Conservation (phyloP, 2,113 vertebrate species). For the Lophotis ruficrista region DNA sequence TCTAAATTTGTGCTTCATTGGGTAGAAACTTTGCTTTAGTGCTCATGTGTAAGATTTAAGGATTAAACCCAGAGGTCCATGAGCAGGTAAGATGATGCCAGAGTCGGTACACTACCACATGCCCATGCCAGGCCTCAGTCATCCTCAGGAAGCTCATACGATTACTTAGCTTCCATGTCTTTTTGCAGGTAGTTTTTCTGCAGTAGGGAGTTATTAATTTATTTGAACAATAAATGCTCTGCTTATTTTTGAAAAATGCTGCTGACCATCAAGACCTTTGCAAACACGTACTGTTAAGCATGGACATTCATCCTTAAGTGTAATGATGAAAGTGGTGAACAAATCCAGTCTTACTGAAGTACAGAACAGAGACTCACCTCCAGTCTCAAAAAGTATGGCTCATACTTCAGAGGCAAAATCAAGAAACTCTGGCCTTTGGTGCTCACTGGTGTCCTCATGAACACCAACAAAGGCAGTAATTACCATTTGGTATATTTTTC, state of each 20-base stretch:
- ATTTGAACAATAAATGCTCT: neutral
- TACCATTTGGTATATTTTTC: neutral
- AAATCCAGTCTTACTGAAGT: neutral
- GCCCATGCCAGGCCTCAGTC: neutral
- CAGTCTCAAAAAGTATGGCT: neutral
- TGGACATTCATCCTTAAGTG: neutral
- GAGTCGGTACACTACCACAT: fast-evolving
- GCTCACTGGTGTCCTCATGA: neutral
- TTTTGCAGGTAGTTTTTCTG: neutral
- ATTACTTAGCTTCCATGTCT: neutral
- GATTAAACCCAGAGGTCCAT: neutral
- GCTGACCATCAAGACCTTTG: neutral
- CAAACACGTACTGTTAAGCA: neutral
- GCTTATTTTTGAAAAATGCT: neutral
- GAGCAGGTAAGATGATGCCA: neutral
- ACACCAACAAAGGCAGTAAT: neutral
- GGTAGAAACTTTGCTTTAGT: neutral
- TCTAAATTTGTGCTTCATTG: neutral
- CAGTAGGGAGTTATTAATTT: neutral
- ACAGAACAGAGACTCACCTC: neutral
- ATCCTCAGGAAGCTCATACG: neutral
- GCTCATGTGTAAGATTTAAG: neutral
- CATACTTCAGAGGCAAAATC: neutral
- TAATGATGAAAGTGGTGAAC: neutral
- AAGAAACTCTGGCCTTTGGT: neutral